phyloP scores from a whole-genome alignment of 2,888 invertebrate genomes.

The Drosophila anomalata region DNA sequence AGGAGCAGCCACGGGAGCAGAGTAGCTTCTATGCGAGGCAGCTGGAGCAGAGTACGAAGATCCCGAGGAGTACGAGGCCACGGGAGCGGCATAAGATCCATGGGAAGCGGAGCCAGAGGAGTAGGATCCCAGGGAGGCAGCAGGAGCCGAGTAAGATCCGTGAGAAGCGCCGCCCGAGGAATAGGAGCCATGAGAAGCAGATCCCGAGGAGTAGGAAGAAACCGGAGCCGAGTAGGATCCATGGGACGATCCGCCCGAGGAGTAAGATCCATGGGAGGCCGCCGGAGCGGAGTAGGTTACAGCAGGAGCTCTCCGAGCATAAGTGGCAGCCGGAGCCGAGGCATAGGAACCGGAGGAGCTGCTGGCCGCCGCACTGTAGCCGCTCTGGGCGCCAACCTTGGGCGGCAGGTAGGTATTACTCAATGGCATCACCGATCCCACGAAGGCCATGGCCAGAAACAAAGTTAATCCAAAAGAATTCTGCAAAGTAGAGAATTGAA shows the following conservation, averaged over 20 bases:
- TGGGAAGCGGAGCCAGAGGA: conserved; percentile 28
- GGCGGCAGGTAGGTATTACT: conserved; percentile 67
- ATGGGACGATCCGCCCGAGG: background rate
- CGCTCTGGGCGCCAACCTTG: conserved; percentile 48
- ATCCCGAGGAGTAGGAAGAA: conserved; percentile 1
- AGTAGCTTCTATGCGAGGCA: conserved; percentile 30
- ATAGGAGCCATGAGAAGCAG: conserved; percentile 3
- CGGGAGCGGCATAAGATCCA: conserved; percentile 17
- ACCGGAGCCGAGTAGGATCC: conserved; percentile 2
- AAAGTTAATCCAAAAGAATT: background rate
- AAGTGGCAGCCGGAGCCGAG: conserved; percentile 31
- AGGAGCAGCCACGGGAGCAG: conserved; percentile 28
- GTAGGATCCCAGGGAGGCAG: conserved; percentile 20
- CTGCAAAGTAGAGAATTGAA: background rate
- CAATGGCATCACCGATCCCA: conserved; percentile 51
- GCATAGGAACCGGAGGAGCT: conserved; percentile 35
- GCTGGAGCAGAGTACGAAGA: conserved; percentile 45
- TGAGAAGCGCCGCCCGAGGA: conserved; percentile 38
- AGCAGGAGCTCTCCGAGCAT: conserved; percentile 13
- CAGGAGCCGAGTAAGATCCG: conserved; percentile 25
- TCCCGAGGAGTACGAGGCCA: background rate
- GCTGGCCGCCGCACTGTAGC: conserved; percentile 53
- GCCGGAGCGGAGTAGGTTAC: conserved; percentile 38
- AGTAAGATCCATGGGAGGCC: conserved; percentile 9
- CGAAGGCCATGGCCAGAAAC: conserved; percentile 48